These are phyloP conservation scores for Akabosia matsudoensis DNA, from an alignment of 1,140 invertebrate genomes.

Conservation along the genomic window DNA sequence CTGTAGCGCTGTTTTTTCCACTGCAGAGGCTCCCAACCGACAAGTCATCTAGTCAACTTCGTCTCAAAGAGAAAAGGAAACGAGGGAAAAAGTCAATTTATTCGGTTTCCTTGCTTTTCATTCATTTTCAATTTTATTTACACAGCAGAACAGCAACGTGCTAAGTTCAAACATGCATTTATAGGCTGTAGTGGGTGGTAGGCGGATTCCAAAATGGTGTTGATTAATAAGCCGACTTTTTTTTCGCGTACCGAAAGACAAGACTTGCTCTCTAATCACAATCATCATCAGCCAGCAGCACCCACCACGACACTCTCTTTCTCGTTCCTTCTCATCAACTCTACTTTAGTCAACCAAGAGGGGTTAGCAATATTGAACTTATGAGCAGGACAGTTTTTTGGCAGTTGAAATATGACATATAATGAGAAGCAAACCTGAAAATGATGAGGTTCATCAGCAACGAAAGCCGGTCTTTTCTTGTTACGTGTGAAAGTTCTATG, in stretches of 20 bases:
- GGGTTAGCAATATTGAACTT: not conserved
- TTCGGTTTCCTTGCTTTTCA: not conserved
- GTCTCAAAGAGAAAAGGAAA: not conserved
- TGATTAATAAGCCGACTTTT: constrained; percentile 20
- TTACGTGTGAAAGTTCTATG: not conserved
- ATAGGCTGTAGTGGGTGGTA: not conserved
- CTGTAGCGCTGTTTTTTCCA: no score
- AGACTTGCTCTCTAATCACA: not conserved
- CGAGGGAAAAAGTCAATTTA: constrained; percentile 8
- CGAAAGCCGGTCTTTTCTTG: not conserved
- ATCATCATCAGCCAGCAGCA: constrained; percentile 8
- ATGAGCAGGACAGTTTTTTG: no score
- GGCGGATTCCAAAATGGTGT: constrained; percentile 1
- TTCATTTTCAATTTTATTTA: not conserved
- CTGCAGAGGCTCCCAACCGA: no score
- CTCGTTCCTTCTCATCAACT: not conserved
- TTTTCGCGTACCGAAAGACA: not conserved
- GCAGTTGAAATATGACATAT: constrained; percentile 17
- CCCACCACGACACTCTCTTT: not conserved
- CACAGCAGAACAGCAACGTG: not conserved
- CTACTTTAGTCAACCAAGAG: not conserved
- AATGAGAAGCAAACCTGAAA: constrained; percentile 23
- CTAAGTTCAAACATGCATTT: no score
- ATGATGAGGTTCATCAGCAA: constrained; percentile 19
- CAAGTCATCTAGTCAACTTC: not conserved